phyloP scores from a whole-genome alignment of 2,888 invertebrate species.

The Acholoe squamosa region DNA sequence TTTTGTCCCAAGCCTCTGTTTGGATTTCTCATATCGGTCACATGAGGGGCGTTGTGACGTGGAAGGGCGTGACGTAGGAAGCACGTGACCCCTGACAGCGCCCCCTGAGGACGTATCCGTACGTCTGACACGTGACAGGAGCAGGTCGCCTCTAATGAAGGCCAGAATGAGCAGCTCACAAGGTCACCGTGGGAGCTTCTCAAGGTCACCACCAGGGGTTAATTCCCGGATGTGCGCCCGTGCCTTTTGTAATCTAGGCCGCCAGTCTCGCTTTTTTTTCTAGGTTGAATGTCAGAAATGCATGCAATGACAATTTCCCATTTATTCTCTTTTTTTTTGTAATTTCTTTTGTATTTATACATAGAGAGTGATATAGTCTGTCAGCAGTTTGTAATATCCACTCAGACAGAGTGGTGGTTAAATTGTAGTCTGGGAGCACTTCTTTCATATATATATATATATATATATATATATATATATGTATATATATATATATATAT shows the following conservation, averaged over 20 bases:
- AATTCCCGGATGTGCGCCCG: conserved; percentile 24
- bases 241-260: background rate
- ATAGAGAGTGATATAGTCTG: no score
- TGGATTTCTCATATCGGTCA: conserved; percentile 11
- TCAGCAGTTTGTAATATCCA: no score
- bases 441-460: no score
- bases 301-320: background rate
- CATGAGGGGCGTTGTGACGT: conserved; percentile 11
- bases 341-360: no score
- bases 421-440: no score
- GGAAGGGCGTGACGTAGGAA: background rate
- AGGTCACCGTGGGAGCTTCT: background rate
- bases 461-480: no score
- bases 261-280: background rate
- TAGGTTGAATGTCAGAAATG: background rate
- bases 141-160: conserved; percentile 22
- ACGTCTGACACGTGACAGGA: background rate
- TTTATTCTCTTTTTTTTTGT: no score
- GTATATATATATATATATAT: no score
- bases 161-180: conserved; percentile 14
- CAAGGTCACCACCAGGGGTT: conserved; percentile 32
- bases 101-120: conserved; percentile 4
- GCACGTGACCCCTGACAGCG: conserved; percentile 28
- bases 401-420: no score
- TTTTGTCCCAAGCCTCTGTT: conserved; percentile 16